phyloP scores from a whole-genome alignment of 2,113 vertebrate species.

The Pseudorhombus dupliciocellatus region DNA sequence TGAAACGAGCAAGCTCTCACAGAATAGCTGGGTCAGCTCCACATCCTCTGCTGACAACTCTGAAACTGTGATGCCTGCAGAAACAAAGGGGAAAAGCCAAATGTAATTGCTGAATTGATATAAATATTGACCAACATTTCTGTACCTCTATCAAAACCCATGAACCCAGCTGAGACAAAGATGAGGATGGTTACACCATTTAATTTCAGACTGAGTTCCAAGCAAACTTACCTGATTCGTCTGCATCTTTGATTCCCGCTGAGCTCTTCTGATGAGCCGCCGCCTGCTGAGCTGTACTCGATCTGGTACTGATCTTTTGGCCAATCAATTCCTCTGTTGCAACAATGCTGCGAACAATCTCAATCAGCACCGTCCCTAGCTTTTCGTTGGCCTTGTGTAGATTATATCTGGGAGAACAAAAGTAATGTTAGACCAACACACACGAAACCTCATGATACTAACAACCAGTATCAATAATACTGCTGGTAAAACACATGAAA shows the following conservation, averaged over 20 bases:
- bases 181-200: neutral
- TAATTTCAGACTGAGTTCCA: neutral
- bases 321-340: conserved; percentile 86
- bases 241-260: conserved; percentile 45
- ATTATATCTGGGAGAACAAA: conserved; percentile 73
- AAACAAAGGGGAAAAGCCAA: neutral
- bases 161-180: neutral
- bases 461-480: neutral
- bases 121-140: neutral
- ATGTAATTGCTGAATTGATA: neutral
- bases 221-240: conserved; percentile 66
- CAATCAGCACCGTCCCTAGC: conserved; percentile 84
- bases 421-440: neutral
- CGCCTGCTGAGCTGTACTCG: conserved; percentile 18
- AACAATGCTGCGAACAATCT: conserved; percentile 81
- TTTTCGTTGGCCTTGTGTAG: conserved; percentile 83
- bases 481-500: neutral
- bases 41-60: conserved; percentile 76
- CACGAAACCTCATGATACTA: neutral
- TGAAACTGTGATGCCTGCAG: conserved; percentile 47
- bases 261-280: conserved; percentile 21
- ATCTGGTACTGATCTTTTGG: conserved; percentile 80
- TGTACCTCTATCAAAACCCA: neutral
- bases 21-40: conserved; percentile 87
- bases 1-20: conserved; percentile 90